These are phyloP conservation scores for Lutjanus argentimaculatus DNA, from an alignment of 2,797 vertebrate species.

Conservation along the genomic window DNA sequence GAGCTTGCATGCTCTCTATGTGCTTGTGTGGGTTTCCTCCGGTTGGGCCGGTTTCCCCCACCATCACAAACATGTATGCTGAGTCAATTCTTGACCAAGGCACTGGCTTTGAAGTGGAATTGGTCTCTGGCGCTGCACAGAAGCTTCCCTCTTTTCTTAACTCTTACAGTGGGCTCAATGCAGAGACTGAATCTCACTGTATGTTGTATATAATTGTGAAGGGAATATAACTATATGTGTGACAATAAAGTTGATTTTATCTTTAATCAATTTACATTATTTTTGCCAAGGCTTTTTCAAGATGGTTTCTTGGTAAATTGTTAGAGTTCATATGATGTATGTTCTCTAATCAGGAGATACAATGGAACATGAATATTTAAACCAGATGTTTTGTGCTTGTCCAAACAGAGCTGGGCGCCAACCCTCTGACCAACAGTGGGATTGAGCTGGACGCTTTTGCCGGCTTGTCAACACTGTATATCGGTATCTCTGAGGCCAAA, in stretches of 20 bases:
- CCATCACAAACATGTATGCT: too few species aligned
- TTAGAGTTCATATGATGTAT: neutral
- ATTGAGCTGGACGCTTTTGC: conserved; percentile 95
- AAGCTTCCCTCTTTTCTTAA: too few species aligned
- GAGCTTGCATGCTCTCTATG: too few species aligned
- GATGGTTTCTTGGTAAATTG: neutral
- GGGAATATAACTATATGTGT: too few species aligned
- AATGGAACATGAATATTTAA: conserved; percentile 12
- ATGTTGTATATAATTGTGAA: too few species aligned
- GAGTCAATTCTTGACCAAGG: too few species aligned
- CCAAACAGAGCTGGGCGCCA: conserved; percentile 94
- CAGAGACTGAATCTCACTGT: too few species aligned
- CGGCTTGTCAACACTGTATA: conserved; percentile 91
- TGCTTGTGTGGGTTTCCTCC: too few species aligned
- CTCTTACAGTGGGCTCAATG: too few species aligned
- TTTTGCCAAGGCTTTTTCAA: neutral
- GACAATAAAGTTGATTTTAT: neutral
- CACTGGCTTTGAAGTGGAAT: too few species aligned
- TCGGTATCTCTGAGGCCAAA: conserved; percentile 95
- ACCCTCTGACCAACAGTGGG: conserved; percentile 93
- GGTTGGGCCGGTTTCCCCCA: too few species aligned
- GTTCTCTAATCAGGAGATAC: conserved; percentile 7
- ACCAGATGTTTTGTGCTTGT: conserved; percentile 41
- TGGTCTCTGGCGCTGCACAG: too few species aligned
- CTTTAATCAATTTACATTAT: neutral